Evolutionary conservation across 37 sponge, comb jelly and placozoan species (phyloP), one percentile per base, ranked within the genome.

Genomic region (Cliona cf. orientalis): DNA sequence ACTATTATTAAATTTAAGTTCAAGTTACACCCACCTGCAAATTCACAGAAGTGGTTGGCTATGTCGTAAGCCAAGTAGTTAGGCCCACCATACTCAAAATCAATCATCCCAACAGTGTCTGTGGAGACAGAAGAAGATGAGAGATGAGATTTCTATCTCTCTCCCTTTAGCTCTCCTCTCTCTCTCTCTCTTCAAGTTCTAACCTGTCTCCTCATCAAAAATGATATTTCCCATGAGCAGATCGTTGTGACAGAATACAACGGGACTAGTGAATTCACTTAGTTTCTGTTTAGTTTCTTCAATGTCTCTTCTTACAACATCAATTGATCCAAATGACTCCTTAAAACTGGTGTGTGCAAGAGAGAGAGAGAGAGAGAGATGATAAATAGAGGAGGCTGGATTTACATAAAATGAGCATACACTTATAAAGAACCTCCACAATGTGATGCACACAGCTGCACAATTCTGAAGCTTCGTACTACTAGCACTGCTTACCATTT

Each of bases 171-270:
- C n/a, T n/a, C n/a, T n/a, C n/a, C n/a, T n/a, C n/a, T n/a, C n/a
- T n/a, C n/a, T n/a, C n/a, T n/a, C n/a, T n/a, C n/a, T n/a, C n/a
- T n/a, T n/a, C n/a, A n/a, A n/a, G n/a, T 5, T 49, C 73, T 53
- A 33, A 93, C 94, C 91, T 66, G 66, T 80, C 2, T 55, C 21
- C 9, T 77, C 63, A 66, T 93, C 74, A 28, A 71, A 74, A 26
- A 97, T 82, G 36, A 97, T n/a, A 64, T 97, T 97, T 3, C 80
- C 91, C 31, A 61, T 62, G 31, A 92, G 76, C 1, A 89, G 74
- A 53, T 97, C 97, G 60, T 97, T 97, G 71, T 97, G 97, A 41
- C 97, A 94, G 86, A 94, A 92, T 0, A 91, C 91, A 29, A 94
- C 57, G 3, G 85, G 81, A 21, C 81, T 82, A 5, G 45, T 42